Evolutionary conservation across 1,140 invertebrate species (phyloP).

Genomic region (Pachypsylla venusta): DNA sequence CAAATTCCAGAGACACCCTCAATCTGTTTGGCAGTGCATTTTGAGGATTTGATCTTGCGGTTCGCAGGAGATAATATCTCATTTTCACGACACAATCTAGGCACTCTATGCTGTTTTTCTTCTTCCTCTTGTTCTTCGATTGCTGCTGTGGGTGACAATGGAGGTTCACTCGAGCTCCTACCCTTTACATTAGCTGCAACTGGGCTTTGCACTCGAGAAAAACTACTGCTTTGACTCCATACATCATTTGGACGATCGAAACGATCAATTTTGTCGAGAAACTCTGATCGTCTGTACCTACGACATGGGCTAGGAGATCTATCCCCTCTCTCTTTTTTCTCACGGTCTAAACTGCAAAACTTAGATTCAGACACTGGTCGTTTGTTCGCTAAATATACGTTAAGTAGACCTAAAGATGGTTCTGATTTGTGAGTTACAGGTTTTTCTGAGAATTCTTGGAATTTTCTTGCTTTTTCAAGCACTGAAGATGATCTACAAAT

Average conservation of each 20-base stretch:
- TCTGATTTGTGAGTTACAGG: conserved; percentile 32
- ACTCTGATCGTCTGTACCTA: conserved; percentile 25
- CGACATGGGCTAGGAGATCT: conserved; percentile 32
- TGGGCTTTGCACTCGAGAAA: conserved; percentile 25
- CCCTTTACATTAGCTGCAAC: conserved; percentile 28
- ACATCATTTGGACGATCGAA: conserved; percentile 30
- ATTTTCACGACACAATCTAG: not conserved
- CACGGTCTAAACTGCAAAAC: conserved; percentile 48
- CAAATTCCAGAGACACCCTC: conserved; percentile 15
- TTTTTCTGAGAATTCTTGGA: conserved; percentile 35
- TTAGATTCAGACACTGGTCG: conserved; percentile 53
- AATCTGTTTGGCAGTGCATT: not conserved
- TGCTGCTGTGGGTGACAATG: conserved; percentile 21
- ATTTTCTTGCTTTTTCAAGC: conserved; percentile 43
- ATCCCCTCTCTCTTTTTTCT: conserved; percentile 22
- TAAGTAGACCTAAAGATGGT: conserved; percentile 39
- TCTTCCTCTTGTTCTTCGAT: not conserved
- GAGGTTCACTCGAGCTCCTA: conserved; percentile 35
- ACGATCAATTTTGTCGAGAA: conserved; percentile 31
- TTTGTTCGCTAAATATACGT: conserved; percentile 46
- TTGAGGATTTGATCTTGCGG: conserved; percentile 5
- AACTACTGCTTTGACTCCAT: conserved; percentile 18
- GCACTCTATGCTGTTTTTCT: not conserved
- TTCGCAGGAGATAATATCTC: conserved; percentile 6
- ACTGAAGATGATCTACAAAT: conserved; percentile 36